Conservation (phyloP, 2,113 vertebrate species). For the Sphyrna mokarran region DNA sequence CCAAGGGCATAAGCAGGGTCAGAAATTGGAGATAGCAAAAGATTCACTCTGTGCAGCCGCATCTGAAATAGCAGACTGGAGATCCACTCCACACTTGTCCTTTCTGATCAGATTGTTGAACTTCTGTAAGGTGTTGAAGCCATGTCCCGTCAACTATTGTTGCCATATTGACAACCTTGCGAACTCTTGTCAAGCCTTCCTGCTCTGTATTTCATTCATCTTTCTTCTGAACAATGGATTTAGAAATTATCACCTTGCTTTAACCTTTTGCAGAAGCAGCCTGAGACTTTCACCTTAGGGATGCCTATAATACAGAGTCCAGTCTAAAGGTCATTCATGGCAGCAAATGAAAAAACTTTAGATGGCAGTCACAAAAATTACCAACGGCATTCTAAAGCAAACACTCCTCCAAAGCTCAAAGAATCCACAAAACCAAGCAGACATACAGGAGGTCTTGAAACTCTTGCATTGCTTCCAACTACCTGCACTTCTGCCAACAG, state of each 20-base stretch:
- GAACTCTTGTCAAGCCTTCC: background rate
- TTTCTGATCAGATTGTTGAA: background rate
- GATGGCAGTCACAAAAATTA: background rate
- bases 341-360: background rate
- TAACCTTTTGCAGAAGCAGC: background rate
- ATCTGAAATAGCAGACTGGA: background rate
- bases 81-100: background rate
- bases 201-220: background rate
- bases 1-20: background rate
- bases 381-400: background rate
- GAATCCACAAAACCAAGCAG: background rate
- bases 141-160: background rate
- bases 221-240: background rate
- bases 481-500: background rate
- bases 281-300: background rate
- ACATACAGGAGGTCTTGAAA: background rate
- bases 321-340: background rate
- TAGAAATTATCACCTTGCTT: conserved; percentile 11
- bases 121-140: background rate
- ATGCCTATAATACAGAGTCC: background rate
- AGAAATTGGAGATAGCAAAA: background rate
- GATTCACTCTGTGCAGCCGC: background rate
- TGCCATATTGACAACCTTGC: background rate
- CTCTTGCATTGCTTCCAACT: background rate
- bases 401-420: background rate